Evolutionary conservation across 2,888 invertebrate species (phyloP).

Genomic region (Dryadula phaetusa): DNA sequence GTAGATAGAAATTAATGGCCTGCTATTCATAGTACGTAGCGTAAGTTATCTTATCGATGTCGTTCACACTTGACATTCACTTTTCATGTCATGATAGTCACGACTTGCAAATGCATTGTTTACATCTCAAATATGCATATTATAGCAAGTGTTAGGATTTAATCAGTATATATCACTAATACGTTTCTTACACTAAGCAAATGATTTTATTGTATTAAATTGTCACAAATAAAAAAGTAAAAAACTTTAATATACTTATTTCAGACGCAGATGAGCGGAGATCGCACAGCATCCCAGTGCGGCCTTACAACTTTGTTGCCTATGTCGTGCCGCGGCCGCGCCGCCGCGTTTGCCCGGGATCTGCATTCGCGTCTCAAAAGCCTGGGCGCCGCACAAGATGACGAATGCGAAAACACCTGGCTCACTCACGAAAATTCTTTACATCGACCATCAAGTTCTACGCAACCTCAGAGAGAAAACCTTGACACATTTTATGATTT

Average conservation of each 20-base stretch:
- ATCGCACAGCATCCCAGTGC: constrained; percentile 85
- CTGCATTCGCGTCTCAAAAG: constrained; percentile 90
- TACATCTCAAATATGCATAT: constrained; percentile 10
- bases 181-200: background rate
- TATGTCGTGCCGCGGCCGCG: constrained; percentile 91
- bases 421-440: constrained; percentile 60
- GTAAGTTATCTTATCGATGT: constrained; percentile 73
- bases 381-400: constrained; percentile 84
- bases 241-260: constrained; percentile 49
- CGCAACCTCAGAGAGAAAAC: constrained; percentile 59
- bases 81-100: constrained; percentile 59
- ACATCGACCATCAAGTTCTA: constrained; percentile 57
- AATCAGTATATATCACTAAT: constrained; percentile 2
- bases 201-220: background rate
- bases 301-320: constrained; percentile 88
- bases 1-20: constrained; percentile 25
- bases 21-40: constrained; percentile 59
- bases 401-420: constrained; percentile 76
- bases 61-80: constrained; percentile 80
- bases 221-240: background rate
- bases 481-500: constrained; percentile 87
- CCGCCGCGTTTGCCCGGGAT: constrained; percentile 92
- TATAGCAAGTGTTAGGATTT: background rate
- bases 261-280: constrained; percentile 83
- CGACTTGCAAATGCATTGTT: constrained; percentile 33